A percentile compares a stretch with the other conserved stretches of the same genome.
These are phyloP conservation scores for Hestina assimilis DNA, from an alignment of 1,140 invertebrate species.

Conservation along the genomic window DNA sequence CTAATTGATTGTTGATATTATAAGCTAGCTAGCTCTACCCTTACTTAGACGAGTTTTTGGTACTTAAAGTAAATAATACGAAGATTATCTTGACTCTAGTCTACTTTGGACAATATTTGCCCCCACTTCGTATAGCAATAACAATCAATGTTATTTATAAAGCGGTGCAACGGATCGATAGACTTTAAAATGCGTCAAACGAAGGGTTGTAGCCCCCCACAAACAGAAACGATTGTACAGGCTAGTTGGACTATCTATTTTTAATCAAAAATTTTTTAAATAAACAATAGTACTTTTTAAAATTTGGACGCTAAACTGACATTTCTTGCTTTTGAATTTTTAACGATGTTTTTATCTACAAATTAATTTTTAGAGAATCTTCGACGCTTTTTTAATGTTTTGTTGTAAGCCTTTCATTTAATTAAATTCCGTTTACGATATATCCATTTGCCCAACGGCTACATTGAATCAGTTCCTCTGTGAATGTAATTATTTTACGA, in stretches of 20 bases:
- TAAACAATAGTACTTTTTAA: too few relatives aligned
- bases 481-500: conserved; percentile 17
- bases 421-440: conserved; percentile 4
- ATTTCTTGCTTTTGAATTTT: too few relatives aligned
- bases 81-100: too few relatives aligned
- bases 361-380: too few relatives aligned
- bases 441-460: conserved; percentile 14
- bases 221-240: neutral
- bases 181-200: conserved; percentile 58
- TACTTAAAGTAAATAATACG: too few relatives aligned
- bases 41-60: too few relatives aligned
- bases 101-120: neutral
- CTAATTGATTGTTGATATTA: too few relatives aligned
- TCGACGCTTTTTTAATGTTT: neutral
- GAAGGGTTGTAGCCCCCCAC: conserved; percentile 59
- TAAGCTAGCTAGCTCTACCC: too few relatives aligned
- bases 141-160: conserved; percentile 15
- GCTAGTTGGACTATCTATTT: neutral
- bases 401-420: neutral
- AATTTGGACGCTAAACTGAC: too few relatives aligned
- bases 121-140: neutral
- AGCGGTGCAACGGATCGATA: conserved; percentile 45
- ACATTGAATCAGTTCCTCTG: conserved; percentile 18
- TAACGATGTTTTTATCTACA: too few relatives aligned
- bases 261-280: too few relatives aligned